Conservation (phyloP, 2,113 vertebrate genomes). For the Neogale vison region DNA sequence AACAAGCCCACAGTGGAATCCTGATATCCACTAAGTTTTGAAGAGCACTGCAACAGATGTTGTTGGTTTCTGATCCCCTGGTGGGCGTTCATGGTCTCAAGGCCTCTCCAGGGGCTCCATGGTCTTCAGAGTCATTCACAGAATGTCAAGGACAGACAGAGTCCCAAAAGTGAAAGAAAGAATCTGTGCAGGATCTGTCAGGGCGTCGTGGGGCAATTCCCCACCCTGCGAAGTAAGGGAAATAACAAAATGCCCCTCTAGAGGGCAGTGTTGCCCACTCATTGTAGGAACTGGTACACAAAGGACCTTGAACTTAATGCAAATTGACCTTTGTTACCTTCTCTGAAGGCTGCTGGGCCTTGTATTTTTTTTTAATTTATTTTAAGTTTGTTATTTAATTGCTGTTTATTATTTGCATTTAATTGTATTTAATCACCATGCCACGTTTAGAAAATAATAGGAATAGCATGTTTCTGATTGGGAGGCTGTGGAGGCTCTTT, state of each 20-base stretch:
- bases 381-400: slow-evolving; percentile 70
- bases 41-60: neutral
- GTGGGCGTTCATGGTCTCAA: neutral
- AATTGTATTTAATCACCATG: slow-evolving; percentile 67
- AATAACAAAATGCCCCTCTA: neutral
- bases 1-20: neutral
- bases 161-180: neutral
- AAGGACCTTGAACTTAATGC: slow-evolving; percentile 49
- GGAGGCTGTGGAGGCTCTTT: neutral
- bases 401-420: slow-evolving; percentile 59
- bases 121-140: slow-evolving; percentile 20
- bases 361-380: slow-evolving; percentile 65
- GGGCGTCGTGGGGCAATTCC: neutral
- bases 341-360: neutral
- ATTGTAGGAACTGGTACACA: slow-evolving; percentile 61
- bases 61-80: neutral
- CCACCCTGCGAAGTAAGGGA: neutral
- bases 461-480: slow-evolving; percentile 17
- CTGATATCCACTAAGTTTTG: neutral
- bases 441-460: slow-evolving; percentile 42
- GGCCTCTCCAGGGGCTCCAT: neutral
- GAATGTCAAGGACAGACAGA: neutral
- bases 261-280: slow-evolving; percentile 53
- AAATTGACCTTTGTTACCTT: neutral
- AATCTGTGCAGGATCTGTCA: neutral